Percentiles rank a stretch among this genome's conserved stretches.
Evolutionary conservation across 2,797 vertebrate genomes (phyloP).

Genomic region (Ambastaia sidthimunki): DNA sequence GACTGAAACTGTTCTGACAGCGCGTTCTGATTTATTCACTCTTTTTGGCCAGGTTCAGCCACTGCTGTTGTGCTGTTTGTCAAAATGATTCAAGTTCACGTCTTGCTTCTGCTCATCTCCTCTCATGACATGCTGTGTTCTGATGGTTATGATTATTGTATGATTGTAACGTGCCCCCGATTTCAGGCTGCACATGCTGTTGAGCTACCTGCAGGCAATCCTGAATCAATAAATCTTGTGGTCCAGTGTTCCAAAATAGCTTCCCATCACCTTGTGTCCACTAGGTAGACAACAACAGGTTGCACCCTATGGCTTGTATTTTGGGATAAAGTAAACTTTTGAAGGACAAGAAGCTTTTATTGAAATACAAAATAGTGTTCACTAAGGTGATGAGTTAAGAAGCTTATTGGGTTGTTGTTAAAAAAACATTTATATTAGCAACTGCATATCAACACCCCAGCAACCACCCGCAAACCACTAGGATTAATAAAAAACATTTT

Average conservation of each 20-base stretch:
- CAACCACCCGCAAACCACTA: too few relatives aligned
- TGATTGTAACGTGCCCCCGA: constrained; percentile 68
- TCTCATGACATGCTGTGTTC: constrained; percentile 64
- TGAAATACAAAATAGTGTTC: too few relatives aligned
- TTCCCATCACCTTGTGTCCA: constrained; percentile 34
- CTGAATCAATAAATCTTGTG: constrained; percentile 57
- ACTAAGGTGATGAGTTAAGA: too few relatives aligned
- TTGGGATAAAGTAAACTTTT: constrained; percentile 17
- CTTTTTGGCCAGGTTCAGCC: constrained; percentile 51
- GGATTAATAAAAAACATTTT: too few relatives aligned
- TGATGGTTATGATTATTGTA: constrained; percentile 72
- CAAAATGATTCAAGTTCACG: constrained; percentile 58
- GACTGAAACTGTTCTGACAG: constrained; percentile 74
- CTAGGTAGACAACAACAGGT: constrained; percentile 24
- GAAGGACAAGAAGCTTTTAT: background rate
- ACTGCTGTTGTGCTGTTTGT: constrained; percentile 65
- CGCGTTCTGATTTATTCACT: constrained; percentile 74
- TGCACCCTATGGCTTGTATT: background rate
- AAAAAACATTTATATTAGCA: too few relatives aligned
- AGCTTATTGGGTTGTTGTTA: too few relatives aligned
- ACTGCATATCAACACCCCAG: too few relatives aligned
- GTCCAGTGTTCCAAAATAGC: constrained; percentile 1
- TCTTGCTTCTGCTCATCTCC: constrained; percentile 69
- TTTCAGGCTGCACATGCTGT: constrained; percentile 70
- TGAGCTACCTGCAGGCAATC: constrained; percentile 76